phyloP scores from a whole-genome alignment of 2,113 vertebrate genomes.

The Ahaetulla prasina region DNA sequence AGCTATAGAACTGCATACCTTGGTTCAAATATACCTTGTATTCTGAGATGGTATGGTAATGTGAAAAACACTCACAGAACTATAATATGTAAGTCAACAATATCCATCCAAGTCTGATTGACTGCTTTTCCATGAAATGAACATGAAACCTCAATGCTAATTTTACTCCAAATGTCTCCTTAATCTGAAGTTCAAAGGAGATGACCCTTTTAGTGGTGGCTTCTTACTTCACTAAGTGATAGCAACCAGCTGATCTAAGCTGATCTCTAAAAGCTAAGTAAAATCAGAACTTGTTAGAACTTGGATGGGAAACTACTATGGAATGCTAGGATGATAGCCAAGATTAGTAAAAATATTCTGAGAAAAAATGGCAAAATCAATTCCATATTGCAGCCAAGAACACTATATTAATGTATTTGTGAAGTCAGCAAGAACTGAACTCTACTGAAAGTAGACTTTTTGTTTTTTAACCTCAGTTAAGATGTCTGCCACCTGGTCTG shows the following conservation, averaged over 20 bases:
- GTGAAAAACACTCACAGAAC: background rate
- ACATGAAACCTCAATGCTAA: background rate
- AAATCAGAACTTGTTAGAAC: background rate
- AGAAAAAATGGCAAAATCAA: background rate
- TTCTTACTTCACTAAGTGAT: background rate
- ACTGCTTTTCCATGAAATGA: background rate
- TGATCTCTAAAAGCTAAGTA: background rate
- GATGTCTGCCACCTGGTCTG: background rate
- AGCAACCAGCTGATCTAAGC: background rate
- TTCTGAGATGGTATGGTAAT: background rate
- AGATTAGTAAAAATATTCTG: background rate
- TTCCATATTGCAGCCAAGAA: background rate
- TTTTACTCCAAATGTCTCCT: background rate
- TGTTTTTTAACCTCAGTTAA: background rate
- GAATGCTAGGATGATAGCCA: background rate
- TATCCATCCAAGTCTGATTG: background rate
- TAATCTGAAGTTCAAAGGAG: background rate
- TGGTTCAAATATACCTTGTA: background rate
- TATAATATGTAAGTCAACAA: background rate
- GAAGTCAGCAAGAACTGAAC: background rate
- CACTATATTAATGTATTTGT: background rate
- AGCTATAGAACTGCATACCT: background rate
- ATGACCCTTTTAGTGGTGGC: background rate
- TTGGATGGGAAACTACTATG: background rate
- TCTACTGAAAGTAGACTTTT: background rate